Base-by-base conservation (phyloP, 2,888 invertebrate species). In the Synanthedon tipuliformis region DNA sequence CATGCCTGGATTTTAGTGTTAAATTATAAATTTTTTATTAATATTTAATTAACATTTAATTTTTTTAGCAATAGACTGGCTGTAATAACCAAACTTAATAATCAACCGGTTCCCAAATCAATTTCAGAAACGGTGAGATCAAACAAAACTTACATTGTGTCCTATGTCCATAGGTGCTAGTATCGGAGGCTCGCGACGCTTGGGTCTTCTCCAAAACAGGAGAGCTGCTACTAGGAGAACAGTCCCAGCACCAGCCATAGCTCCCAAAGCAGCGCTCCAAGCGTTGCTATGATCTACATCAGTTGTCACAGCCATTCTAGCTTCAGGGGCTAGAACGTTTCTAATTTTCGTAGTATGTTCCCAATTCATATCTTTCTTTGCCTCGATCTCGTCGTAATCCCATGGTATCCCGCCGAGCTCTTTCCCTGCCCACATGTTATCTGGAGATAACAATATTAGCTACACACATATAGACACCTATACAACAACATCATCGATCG, bases 391-490 rank as follows among this genome's bases (percentile, higher is more conserved):
- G 58, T 71, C 63, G 60, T 64, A 67, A 56, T 73, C 71, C 78
- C 77, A 69, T 62, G 71, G 69, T 65, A 68, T 71, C 68, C 68
- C 73, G 60, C 64, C 62, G 65, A 65, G 66, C 63, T 67, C 68
- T 55, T 67, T 69, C 62, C 73, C 74, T 69, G 71, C 69, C 82
- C 83, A 77, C 72, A 65, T 75, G 76, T 85, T 85, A 85, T 85
- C 85, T 84, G 71, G 57, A 73, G 85, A 85, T 85, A 86, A 85
- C 78, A 58, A 76, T 73, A 78, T 82, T 82, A 81, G 69, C 68
- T 69, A 69, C 69, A 73, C 34, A 34, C 34, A 34, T 10, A 10
- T 34, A 34, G 8, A 34, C 34, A 34, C 10, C 34, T 34, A 34
- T 34, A 34, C 72, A 69, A 50, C 34, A 49, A 34, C n/a, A 64